Conservation (phyloP, 2,888 invertebrate genomes). For the Clostera curtula region DNA sequence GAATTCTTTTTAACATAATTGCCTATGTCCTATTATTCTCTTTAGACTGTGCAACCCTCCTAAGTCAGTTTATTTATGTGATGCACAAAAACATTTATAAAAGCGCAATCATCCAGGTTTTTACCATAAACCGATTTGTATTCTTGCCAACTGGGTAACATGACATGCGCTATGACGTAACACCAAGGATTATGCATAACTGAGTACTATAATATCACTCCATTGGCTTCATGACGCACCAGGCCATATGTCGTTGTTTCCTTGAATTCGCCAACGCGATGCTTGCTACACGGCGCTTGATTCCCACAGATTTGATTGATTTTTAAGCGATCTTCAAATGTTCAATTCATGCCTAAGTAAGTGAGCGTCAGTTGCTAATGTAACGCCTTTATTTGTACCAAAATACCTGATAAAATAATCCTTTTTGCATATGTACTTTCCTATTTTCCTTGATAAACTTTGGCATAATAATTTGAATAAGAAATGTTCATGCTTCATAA, state of each 20-base stretch:
- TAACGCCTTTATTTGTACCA: too few species aligned
- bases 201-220: slow-evolving; percentile 7
- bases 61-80: too few species aligned
- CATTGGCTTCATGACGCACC: slow-evolving; percentile 44
- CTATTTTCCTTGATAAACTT: too few species aligned
- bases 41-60: too few species aligned
- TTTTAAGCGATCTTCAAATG: slow-evolving; percentile 12
- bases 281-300: slow-evolving; percentile 21
- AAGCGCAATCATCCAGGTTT: neutral
- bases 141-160: slow-evolving; percentile 4
- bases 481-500: too few species aligned
- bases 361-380: too few species aligned
- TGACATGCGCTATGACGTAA: slow-evolving; percentile 4
- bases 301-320: slow-evolving; percentile 16
- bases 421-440: too few species aligned
- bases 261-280: slow-evolving; percentile 57
- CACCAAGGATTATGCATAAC: slow-evolving; percentile 1
- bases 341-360: too few species aligned
- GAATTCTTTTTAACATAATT: too few species aligned
- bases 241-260: slow-evolving; percentile 63
- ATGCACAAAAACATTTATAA: slow-evolving; percentile 5
- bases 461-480: too few species aligned
- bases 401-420: too few species aligned
- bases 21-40: too few species aligned
- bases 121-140: neutral